phyloP scores from a whole-genome alignment of 2,888 invertebrate species.

The Branchinecta sandiegonensis region DNA sequence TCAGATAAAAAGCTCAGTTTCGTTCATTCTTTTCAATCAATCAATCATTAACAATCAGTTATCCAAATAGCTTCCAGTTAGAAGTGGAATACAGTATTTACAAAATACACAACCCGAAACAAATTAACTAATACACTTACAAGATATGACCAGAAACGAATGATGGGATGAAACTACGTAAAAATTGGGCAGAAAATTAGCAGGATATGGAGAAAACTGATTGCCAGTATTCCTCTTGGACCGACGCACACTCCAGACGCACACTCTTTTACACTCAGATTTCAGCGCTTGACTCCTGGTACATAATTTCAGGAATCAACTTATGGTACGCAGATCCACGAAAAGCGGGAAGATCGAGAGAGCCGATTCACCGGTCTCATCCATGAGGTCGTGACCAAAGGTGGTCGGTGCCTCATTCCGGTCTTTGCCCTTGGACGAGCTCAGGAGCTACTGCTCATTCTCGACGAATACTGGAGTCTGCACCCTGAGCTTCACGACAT shows the following conservation, averaged over 20 bases:
- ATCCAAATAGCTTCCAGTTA: too few species aligned
- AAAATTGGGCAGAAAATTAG: too few species aligned
- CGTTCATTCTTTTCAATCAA: background rate
- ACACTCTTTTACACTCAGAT: background rate
- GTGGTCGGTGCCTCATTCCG: conserved; percentile 95
- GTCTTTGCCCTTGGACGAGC: conserved; percentile 97
- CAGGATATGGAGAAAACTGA: too few species aligned
- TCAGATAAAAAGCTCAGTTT: background rate
- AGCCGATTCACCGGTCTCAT: conserved; percentile 81
- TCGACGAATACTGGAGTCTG: conserved; percentile 95
- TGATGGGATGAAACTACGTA: too few species aligned
- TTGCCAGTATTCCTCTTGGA: too few species aligned
- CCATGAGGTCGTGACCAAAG: conserved; percentile 86
- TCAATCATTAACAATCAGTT: too few species aligned
- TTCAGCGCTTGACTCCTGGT: background rate
- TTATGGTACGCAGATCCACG: conserved; percentile 97
- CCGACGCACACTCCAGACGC: too few species aligned
- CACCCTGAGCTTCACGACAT: conserved; percentile 96
- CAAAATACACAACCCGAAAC: too few species aligned
- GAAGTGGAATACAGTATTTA: too few species aligned
- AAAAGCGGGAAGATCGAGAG: conserved; percentile 92
- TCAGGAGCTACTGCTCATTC: conserved; percentile 81
- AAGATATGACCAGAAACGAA: too few species aligned
- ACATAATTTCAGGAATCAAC: conserved; percentile 69
- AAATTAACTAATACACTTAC: too few species aligned